Percentiles rank a stretch among this genome's conserved stretches.
phyloP scores from a whole-genome alignment of 2,888 invertebrate genomes.

The Macrophya alboannulata region DNA sequence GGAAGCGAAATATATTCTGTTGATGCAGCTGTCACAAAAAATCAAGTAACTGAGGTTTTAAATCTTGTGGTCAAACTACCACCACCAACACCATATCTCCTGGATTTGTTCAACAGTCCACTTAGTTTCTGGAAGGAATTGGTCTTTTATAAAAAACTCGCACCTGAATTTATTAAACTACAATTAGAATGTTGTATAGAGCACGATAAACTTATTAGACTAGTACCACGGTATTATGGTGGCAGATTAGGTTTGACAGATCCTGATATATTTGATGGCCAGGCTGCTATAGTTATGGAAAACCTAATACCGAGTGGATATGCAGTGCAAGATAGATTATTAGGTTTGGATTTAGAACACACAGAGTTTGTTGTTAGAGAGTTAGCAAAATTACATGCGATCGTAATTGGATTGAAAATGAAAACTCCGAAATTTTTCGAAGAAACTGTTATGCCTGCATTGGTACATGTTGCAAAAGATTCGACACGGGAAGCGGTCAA shows the following conservation, averaged over 20 bases:
- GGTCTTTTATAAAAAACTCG: constrained; percentile 72
- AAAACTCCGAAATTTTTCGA: constrained; percentile 73
- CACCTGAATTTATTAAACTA: constrained; percentile 70
- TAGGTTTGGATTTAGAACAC: constrained; percentile 72
- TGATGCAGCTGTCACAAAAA: constrained; percentile 64
- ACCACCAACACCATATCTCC: constrained; percentile 72
- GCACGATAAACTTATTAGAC: constrained; percentile 66
- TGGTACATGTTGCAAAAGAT: constrained; percentile 65
- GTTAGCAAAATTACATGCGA: constrained; percentile 75
- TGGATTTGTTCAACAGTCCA: constrained; percentile 76
- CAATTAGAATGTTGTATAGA: constrained; percentile 68
- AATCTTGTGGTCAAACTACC: constrained; percentile 76
- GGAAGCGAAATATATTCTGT: constrained; percentile 76
- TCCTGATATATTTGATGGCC: constrained; percentile 71
- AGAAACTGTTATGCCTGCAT: constrained; percentile 65
- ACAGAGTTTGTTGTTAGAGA: constrained; percentile 71
- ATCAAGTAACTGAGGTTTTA: constrained; percentile 66
- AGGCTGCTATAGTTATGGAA: constrained; percentile 74
- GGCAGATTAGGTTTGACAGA: constrained; percentile 72
- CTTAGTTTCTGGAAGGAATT: constrained; percentile 76
- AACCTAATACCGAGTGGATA: constrained; percentile 74
- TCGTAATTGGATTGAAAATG: constrained; percentile 70
- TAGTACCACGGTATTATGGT: constrained; percentile 73
- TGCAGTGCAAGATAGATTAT: constrained; percentile 71
- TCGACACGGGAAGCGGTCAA: constrained; percentile 67